Evolutionary conservation across 2,888 invertebrate species (phyloP).

Genomic region (Punctoribates punctum): DNA sequence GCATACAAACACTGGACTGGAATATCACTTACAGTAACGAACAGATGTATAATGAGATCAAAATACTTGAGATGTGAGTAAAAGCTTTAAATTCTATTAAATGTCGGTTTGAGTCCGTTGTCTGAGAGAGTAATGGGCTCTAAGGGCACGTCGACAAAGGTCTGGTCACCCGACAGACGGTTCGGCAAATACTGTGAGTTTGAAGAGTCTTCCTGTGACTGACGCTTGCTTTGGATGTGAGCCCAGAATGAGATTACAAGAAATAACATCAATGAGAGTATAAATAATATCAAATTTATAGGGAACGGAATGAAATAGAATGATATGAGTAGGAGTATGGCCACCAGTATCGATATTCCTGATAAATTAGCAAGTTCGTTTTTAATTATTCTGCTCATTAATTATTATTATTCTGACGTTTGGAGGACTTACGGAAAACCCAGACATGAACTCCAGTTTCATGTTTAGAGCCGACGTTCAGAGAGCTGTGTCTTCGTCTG

Average conservation of each 20-base stretch:
- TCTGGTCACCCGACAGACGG: neutral
- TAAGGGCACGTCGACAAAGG: conserved; percentile 23
- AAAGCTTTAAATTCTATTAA: neutral
- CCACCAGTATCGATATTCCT: conserved; percentile 7
- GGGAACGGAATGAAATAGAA: conserved; percentile 29
- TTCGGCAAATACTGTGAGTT: neutral
- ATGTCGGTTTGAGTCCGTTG: neutral
- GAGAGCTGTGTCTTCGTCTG: neutral
- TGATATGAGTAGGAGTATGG: neutral
- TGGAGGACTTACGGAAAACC: conserved; percentile 9
- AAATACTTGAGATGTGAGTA: no score
- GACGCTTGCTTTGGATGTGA: conserved; percentile 12
- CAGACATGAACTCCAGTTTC: conserved; percentile 21
- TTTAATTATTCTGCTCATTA: neutral
- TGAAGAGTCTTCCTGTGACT: neutral
- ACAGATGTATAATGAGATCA: no score
- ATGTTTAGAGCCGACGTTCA: neutral
- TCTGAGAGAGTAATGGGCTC: neutral
- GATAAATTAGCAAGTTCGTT: neutral
- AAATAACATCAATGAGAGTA: neutral
- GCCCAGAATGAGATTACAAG: conserved; percentile 10
- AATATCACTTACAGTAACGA: no score
- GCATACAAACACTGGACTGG: no score
- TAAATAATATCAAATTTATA: conserved; percentile 17
- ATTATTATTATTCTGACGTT: neutral